These are phyloP conservation scores for Podilymbus podiceps DNA, from an alignment of 2,113 vertebrate species.

Conservation along the genomic window DNA sequence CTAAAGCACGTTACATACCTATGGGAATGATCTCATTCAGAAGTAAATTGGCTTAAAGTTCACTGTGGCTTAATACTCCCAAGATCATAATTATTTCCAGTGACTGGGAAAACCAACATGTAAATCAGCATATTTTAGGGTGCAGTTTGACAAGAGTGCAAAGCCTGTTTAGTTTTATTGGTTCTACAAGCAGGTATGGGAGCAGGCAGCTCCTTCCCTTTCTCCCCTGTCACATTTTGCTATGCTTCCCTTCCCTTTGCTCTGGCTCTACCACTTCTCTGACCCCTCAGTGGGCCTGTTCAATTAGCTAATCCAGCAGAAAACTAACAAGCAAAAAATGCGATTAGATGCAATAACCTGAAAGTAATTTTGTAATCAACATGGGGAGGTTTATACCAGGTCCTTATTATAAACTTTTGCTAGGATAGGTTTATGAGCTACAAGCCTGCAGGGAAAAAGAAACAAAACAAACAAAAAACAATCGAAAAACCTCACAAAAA, in stretches of 20 bases:
- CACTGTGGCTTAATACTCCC: constrained; percentile 11
- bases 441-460: not conserved
- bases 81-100: not conserved
- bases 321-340: not conserved
- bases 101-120: not conserved
- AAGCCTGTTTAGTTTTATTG: not conserved
- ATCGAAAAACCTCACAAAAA: not conserved
- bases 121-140: constrained; percentile 26
- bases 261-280: not conserved
- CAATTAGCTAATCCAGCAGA: not conserved
- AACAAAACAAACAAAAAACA: not conserved
- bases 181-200: not conserved
- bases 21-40: constrained; percentile 11
- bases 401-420: not conserved
- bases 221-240: not conserved
- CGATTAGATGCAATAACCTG: not conserved
- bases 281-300: not conserved
- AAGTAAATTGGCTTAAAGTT: constrained; percentile 53
- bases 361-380: not conserved
- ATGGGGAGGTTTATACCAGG: not conserved
- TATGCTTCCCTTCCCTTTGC: not conserved
- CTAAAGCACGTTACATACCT: not conserved
- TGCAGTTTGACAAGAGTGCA: not conserved
- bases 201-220: not conserved
- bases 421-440: not conserved